These are phyloP conservation scores for Micrasema minimum DNA, from an alignment of 1,140 invertebrate species.

Conservation along the genomic window DNA sequence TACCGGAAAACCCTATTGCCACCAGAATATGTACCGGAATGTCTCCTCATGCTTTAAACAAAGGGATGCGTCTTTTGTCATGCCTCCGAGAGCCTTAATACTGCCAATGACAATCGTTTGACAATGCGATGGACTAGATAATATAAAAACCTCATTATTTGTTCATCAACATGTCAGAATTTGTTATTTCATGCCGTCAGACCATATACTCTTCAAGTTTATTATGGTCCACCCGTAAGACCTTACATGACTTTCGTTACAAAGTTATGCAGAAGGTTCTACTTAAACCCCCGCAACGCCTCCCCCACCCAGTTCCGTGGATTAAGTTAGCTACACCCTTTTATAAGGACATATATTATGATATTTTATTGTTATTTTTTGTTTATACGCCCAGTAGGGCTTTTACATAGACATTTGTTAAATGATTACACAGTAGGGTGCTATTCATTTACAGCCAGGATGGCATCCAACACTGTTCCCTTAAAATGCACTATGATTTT, in stretches of 20 bases:
- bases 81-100: conserved; percentile 44
- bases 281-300: too few relatives aligned
- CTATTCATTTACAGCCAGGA: too few relatives aligned
- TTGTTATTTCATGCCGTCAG: background rate
- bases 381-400: too few relatives aligned
- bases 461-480: too few relatives aligned
- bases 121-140: conserved; percentile 38
- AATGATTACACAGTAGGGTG: too few relatives aligned
- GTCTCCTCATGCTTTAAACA: conserved; percentile 33
- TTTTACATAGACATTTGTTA: too few relatives aligned
- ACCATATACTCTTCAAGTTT: background rate
- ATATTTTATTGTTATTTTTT: too few relatives aligned
- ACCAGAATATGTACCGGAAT: conserved; percentile 45
- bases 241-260: too few relatives aligned
- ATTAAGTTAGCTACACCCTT: too few relatives aligned
- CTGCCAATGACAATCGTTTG: conserved; percentile 28
- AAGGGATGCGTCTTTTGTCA: conserved; percentile 37
- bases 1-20: conserved; percentile 42
- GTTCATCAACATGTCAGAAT: background rate
- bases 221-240: background rate
- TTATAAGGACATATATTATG: conserved; percentile 8
- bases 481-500: too few relatives aligned
- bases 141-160: background rate
- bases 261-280: too few relatives aligned
- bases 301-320: too few relatives aligned